A percentile compares a stretch with the other conserved stretches of the same genome.
Evolutionary conservation across 2,113 vertebrate species (phyloP).

Genomic region (Ictalurus punctatus): DNA sequence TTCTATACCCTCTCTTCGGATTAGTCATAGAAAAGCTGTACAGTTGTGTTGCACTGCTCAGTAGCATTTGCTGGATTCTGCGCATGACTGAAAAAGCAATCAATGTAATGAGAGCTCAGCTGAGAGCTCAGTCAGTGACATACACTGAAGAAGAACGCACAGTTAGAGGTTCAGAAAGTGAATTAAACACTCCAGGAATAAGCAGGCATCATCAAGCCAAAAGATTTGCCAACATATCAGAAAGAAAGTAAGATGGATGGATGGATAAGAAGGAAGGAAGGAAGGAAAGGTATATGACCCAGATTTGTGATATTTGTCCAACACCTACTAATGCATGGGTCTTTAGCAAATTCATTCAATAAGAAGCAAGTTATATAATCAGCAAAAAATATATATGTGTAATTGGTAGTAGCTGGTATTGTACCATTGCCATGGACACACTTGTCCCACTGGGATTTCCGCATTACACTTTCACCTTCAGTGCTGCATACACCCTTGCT

Average conservation of each 20-base stretch:
- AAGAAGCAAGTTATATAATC: background rate
- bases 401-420: background rate
- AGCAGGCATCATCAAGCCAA: background rate
- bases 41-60: background rate
- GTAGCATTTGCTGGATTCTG: background rate
- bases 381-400: background rate
- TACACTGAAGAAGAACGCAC: background rate
- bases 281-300: background rate
- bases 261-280: background rate
- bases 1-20: background rate
- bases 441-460: background rate
- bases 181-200: background rate
- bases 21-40: background rate
- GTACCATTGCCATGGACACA: background rate
- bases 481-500: background rate
- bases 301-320: background rate
- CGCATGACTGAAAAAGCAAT: conserved; percentile 24
- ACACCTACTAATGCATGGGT: background rate
- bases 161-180: background rate
- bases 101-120: background rate
- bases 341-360: background rate
- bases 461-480: background rate
- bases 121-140: background rate
- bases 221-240: background rate
- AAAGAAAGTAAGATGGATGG: background rate